Conservation (phyloP, 1,140 invertebrate species). For the Rhysida immarginata region DNA sequence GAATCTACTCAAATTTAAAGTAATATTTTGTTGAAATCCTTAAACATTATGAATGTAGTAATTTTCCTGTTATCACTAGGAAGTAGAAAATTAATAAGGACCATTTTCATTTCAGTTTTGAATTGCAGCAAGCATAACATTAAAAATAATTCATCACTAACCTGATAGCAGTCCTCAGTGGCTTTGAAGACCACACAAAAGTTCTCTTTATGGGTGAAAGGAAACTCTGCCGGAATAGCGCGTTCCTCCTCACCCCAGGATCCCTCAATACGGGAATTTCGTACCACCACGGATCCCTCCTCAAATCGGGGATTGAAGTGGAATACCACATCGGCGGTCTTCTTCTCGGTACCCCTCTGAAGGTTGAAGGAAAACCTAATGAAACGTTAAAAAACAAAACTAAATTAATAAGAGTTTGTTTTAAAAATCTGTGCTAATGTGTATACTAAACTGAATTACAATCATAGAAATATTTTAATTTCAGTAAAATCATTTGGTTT, state of each 20-base stretch:
- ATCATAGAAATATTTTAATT: too few relatives aligned
- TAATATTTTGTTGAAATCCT: too few relatives aligned
- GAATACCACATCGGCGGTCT: slow-evolving; percentile 5
- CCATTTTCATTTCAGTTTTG: neutral
- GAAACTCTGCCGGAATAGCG: slow-evolving; percentile 8
- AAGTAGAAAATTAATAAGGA: too few relatives aligned
- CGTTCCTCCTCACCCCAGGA: slow-evolving; percentile 3
- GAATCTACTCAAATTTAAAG: too few relatives aligned
- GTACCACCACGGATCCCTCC: slow-evolving; percentile 11
- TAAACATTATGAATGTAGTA: too few relatives aligned
- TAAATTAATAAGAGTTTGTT: too few relatives aligned
- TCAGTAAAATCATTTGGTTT: too few relatives aligned
- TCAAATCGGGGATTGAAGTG: slow-evolving; percentile 7
- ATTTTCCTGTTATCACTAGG: too few relatives aligned
- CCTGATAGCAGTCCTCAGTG: slow-evolving; percentile 7
- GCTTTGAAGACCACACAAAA: slow-evolving; percentile 11
- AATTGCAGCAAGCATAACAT: neutral
- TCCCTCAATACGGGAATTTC: slow-evolving; percentile 9
- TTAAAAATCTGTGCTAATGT: too few relatives aligned
- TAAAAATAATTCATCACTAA: neutral
- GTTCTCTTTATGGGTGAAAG: slow-evolving; percentile 11
- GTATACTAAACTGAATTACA: too few relatives aligned
- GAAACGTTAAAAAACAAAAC: too few relatives aligned
- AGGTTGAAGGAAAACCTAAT: slow-evolving; percentile 3
- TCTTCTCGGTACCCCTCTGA: slow-evolving; percentile 4